Evolutionary conservation across 2,113 vertebrate genomes (phyloP), one percentile per base, ranked within the genome.

Genomic region (Notechis scutatus): DNA sequence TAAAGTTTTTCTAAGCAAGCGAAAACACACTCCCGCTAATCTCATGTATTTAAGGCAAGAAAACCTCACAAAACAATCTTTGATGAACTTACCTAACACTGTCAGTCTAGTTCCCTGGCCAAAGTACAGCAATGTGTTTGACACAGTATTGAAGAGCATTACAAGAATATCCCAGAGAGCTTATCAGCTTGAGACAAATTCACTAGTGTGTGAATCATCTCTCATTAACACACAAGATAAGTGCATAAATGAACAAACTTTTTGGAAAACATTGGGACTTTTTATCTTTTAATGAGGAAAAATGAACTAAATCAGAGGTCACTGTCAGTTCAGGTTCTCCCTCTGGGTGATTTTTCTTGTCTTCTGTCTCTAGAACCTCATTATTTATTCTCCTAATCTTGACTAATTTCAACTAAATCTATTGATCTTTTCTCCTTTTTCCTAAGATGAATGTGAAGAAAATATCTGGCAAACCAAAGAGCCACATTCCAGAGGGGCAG

Each of bases 51-150:
- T 81, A 81, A 42, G 34, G 74, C 18, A 81, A 81, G 74, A 81
- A 42, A 81, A 42, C 7, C 6, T 39, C 34, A 85, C 5, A 87
- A 39, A 91, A 92, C 18, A 23, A 24, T 47, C 90, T 18, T 52
- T 8, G 24, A 10, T 23, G 86, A 50, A 91, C 90, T 93, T 93
- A 95, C 88, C 81, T 59, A 94, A 56, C n/a, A 94, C 86, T 42
- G 85, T 92, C 88, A 94, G 26, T 9, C 39, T 57, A 10, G 91
- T 95, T 29, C 95, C 92, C 18, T 91, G n/a, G 34, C 86, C 93
- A 15, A 93, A 94, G 39, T 23, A 3, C 39, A 55, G 42, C 29
- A 1, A 39, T 21, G 64, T 39, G 52, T 85, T 91, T 91, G 18
- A 54, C 94, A 95, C 93, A 94, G n/a, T 91, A 52, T 21, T 55